Percentiles rank a stretch among this genome's conserved stretches.
phyloP scores from a whole-genome alignment of 1,140 invertebrate species.

The Chrysopa pallens region DNA sequence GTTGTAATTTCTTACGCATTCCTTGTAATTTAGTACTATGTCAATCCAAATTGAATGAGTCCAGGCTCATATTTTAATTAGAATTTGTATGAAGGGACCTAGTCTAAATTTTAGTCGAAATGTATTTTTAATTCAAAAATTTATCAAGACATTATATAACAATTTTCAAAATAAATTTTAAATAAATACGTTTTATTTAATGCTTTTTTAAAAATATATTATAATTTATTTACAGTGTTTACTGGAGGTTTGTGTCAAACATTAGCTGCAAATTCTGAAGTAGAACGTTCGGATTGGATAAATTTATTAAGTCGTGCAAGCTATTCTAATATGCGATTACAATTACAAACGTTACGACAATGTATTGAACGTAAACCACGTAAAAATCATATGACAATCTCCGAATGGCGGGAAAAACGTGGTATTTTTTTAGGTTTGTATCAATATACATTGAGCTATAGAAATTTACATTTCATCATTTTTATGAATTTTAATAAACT shows the following conservation, averaged over 20 bases:
- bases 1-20: no score
- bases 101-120: no score
- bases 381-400: conserved; percentile 47
- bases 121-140: no score
- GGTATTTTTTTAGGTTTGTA: conserved; percentile 39
- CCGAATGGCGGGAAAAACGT: conserved; percentile 42
- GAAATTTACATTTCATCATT: not conserved
- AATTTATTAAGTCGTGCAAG: conserved; percentile 68
- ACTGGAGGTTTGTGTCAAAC: conserved; percentile 64
- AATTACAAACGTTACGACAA: conserved; percentile 47
- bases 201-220: no score
- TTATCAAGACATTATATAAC: no score
- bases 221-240: conserved; percentile 44
- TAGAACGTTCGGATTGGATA: conserved; percentile 73
- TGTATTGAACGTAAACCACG: conserved; percentile 36
- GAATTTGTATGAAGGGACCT: no score
- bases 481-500: not conserved
- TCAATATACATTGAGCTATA: no score
- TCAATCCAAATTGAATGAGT: no score
- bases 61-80: no score
- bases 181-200: no score
- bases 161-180: no score
- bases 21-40: no score
- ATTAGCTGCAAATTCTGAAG: conserved; percentile 58
- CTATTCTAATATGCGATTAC: conserved; percentile 62